These are phyloP conservation scores for Otolemur garnettii DNA, from an alignment of 2,113 vertebrate genomes.

Conservation along the genomic window DNA sequence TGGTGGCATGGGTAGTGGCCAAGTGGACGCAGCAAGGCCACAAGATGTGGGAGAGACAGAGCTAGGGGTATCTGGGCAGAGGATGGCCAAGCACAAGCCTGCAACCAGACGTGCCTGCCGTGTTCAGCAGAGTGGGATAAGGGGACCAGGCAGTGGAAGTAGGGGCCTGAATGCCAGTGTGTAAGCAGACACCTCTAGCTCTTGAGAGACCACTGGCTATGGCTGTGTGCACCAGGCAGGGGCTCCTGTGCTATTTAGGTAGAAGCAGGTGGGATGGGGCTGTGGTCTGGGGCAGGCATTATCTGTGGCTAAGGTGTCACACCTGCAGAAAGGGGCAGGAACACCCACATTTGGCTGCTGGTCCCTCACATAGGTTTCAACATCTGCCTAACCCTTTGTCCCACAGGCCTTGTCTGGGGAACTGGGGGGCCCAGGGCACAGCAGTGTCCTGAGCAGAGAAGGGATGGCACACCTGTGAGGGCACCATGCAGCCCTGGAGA, in stretches of 20 bases:
- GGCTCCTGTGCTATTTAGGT: fast-evolving
- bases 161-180: too few species aligned
- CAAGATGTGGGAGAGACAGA: fast-evolving
- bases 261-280: background rate
- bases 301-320: background rate
- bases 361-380: background rate
- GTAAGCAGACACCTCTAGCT: background rate
- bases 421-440: background rate
- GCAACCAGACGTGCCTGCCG: background rate
- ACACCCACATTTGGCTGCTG: background rate
- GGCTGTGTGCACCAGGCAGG: fast-evolving
- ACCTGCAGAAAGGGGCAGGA: background rate
- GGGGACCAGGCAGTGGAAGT: background rate
- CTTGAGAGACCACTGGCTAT: fast-evolving
- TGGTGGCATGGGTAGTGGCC: background rate
- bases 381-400: background rate
- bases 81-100: background rate
- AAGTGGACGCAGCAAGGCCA: background rate
- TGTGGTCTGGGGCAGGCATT: background rate
- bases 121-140: background rate
- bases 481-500: background rate
- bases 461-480: background rate
- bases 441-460: background rate
- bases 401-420: background rate
- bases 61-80: background rate